phyloP scores from a whole-genome alignment of 2,797 vertebrate species.

The Alcedo quadribrachys region DNA sequence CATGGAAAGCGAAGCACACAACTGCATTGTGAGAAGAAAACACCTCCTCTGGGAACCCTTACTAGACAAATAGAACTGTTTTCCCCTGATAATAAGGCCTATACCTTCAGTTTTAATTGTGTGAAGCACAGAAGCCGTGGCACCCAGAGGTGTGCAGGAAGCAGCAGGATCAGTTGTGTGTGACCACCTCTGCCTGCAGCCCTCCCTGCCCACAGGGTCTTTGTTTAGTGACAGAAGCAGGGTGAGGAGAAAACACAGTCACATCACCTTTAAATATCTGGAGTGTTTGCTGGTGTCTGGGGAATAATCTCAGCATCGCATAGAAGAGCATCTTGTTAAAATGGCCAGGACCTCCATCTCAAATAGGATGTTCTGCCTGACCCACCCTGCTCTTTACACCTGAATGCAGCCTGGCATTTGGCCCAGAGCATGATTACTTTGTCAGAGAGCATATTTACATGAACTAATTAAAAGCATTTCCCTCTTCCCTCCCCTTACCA shows the following conservation, averaged over 20 bases:
- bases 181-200: neutral
- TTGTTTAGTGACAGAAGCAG: neutral
- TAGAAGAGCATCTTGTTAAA: neutral
- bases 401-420: neutral
- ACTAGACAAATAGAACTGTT: neutral
- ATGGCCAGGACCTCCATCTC: neutral
- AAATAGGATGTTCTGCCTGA: neutral
- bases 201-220: neutral
- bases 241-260: neutral
- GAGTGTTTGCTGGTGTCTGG: neutral
- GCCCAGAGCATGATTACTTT: neutral
- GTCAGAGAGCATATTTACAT: conserved; percentile 1
- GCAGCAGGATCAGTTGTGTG: neutral
- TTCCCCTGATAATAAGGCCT: neutral
- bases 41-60: neutral
- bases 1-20: neutral
- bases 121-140: accelerated
- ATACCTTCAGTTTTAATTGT: neutral
- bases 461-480: conserved; percentile 6
- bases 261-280: neutral
- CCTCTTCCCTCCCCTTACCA: neutral
- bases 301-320: neutral
- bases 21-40: neutral
- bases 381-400: neutral
- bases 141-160: neutral